Evolutionary conservation across 2,888 invertebrate genomes (phyloP).

Genomic region (Drosophila flavopinicola): DNA sequence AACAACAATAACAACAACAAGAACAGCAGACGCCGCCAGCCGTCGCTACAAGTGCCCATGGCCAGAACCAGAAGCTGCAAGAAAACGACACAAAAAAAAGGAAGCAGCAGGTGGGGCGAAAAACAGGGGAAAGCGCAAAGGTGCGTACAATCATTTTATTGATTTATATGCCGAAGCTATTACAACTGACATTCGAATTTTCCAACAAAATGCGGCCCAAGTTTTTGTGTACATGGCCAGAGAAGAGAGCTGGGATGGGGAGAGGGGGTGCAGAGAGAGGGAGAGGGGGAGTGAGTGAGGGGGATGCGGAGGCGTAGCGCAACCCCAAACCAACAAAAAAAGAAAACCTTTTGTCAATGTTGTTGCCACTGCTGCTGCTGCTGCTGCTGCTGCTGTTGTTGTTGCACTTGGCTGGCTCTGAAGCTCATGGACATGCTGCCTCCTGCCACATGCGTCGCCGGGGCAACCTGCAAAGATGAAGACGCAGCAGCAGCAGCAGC

Average conservation of each 20-base stretch:
- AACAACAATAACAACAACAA: conserved; percentile 24
- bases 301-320: conserved; percentile 34
- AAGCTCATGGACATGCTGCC: conserved; percentile 62
- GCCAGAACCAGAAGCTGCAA: conserved; percentile 58
- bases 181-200: conserved; percentile 82
- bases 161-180: conserved; percentile 83
- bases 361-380: conserved; percentile 20
- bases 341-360: conserved; percentile 59
- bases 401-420: conserved; percentile 62
- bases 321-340: conserved; percentile 37
- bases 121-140: conserved; percentile 61
- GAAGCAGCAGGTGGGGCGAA: conserved; percentile 18
- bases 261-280: background rate
- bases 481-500: conserved; percentile 56
- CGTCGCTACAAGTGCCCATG: conserved; percentile 63
- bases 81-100: conserved; percentile 47
- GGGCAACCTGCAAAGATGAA: conserved; percentile 56
- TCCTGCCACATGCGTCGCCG: conserved; percentile 30
- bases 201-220: conserved; percentile 68
- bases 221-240: conserved; percentile 45
- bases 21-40: conserved; percentile 52
- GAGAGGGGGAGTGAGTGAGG: background rate
- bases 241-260: background rate
- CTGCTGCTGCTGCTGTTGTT: conserved; percentile 52
- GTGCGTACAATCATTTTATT: conserved; percentile 82